Evolutionary conservation across 2,888 invertebrate genomes (phyloP).

Genomic region (Brachylomia viminalis): DNA sequence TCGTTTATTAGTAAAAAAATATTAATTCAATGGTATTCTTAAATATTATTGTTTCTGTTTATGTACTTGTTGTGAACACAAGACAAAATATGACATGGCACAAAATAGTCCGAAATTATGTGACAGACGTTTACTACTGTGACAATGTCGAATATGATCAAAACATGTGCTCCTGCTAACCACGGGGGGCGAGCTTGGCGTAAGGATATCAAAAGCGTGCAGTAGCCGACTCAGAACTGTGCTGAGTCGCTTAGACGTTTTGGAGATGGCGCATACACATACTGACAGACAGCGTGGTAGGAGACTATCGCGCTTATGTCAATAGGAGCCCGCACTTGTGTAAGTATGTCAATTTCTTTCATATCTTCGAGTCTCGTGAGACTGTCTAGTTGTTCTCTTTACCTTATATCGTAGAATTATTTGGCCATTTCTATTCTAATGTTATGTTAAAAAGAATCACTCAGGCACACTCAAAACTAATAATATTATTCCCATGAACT

Average conservation of each 20-base stretch:
- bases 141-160: constrained; percentile 51
- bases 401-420: constrained; percentile 55
- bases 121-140: constrained; percentile 64
- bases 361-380: constrained; percentile 20
- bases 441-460: constrained; percentile 49
- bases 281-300: constrained; percentile 71
- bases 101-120: constrained; percentile 74
- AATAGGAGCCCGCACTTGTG: constrained; percentile 59
- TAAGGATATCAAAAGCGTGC: constrained; percentile 83
- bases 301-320: constrained; percentile 69
- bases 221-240: constrained; percentile 83
- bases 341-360: constrained; percentile 40
- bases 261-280: constrained; percentile 64
- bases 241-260: constrained; percentile 89
- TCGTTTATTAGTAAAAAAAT: constrained; percentile 65
- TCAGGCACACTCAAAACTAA: constrained; percentile 52
- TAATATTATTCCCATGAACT: constrained; percentile 36
- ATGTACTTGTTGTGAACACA: constrained; percentile 66
- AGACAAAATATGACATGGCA: constrained; percentile 79
- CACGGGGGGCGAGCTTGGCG: constrained; percentile 29
- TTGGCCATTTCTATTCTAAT: constrained; percentile 64
- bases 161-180: constrained; percentile 37
- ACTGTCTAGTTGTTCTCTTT: constrained; percentile 29
- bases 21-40: constrained; percentile 66
- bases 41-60: constrained; percentile 61